Conservation (phyloP, 2,113 vertebrate species). For the Sarotherodon lohbergeri region DNA sequence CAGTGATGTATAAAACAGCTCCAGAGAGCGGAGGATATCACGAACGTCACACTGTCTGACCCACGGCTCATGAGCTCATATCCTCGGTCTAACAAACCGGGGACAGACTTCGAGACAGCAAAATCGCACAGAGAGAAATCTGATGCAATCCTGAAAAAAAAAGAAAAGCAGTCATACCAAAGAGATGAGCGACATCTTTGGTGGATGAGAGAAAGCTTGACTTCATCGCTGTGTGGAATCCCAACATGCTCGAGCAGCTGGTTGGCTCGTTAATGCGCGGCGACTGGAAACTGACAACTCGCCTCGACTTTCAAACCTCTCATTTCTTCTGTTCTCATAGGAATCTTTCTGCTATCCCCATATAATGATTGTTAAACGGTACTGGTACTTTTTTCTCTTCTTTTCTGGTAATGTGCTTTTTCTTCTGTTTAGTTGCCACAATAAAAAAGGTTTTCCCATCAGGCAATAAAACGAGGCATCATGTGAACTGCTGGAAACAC, state of each 20-base stretch:
- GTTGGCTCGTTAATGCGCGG: conserved; percentile 38
- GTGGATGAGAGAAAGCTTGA: conserved; percentile 52
- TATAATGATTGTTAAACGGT: background rate
- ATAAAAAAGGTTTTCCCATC: conserved; percentile 37
- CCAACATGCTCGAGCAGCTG: conserved; percentile 55
- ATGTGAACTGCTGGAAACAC: conserved; percentile 5
- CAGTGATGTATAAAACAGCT: conserved; percentile 29
- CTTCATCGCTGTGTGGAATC: conserved; percentile 55
- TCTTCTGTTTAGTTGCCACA: background rate
- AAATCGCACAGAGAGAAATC: conserved; percentile 1
- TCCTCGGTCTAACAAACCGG: conserved; percentile 37
- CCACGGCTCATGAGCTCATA: conserved; percentile 37
- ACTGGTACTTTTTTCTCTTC: background rate
- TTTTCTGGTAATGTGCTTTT: background rate
- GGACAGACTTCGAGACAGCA: background rate
- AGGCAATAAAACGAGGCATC: conserved; percentile 20
- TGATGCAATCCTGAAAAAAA: conserved; percentile 51
- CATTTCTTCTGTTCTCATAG: background rate
- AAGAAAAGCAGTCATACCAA: conserved; percentile 41
- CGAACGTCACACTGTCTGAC: conserved; percentile 46
- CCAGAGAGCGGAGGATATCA: background rate
- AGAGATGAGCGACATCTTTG: conserved; percentile 48
- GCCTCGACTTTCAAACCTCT: background rate
- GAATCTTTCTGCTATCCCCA: conserved; percentile 21
- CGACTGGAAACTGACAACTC: conserved; percentile 40